Percentiles rank a stretch among this genome's conserved stretches.
Evolutionary conservation across 1,140 invertebrate genomes (phyloP).

Genomic region (Macrobrachium nipponense): DNA sequence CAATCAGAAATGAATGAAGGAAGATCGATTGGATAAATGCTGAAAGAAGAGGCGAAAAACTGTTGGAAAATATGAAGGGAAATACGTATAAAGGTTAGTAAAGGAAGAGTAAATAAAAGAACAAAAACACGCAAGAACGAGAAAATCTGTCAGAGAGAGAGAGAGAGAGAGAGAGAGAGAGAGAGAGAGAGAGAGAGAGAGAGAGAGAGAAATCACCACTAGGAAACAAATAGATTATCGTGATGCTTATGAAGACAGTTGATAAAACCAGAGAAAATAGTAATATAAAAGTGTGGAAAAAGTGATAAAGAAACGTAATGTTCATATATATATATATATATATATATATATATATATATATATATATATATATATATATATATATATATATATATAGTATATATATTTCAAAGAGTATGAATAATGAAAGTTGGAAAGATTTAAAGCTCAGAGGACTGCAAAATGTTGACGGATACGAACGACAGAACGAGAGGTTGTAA

Average conservation of each 20-base stretch:
- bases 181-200: neutral
- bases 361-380: conserved; percentile 15
- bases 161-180: neutral
- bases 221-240: neutral
- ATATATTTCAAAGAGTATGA: too few species aligned
- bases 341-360: neutral
- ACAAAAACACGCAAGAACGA: neutral
- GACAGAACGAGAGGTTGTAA: neutral
- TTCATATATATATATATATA: neutral
- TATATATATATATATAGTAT: neutral
- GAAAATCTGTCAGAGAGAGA: neutral
- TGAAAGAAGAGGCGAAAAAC: too few species aligned
- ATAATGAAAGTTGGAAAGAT: too few species aligned
- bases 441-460: too few species aligned
- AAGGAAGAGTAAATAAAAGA: neutral
- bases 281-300: neutral
- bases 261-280: neutral
- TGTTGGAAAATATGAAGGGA: too few species aligned
- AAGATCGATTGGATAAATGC: too few species aligned
- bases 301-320: too few species aligned
- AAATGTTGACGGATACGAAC: neutral
- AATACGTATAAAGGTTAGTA: too few species aligned
- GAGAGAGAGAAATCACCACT: too few species aligned
- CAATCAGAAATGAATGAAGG: too few species aligned
- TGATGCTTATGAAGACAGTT: neutral